phyloP scores from a whole-genome alignment of 2,797 vertebrate genomes.

The Sparus aurata region DNA sequence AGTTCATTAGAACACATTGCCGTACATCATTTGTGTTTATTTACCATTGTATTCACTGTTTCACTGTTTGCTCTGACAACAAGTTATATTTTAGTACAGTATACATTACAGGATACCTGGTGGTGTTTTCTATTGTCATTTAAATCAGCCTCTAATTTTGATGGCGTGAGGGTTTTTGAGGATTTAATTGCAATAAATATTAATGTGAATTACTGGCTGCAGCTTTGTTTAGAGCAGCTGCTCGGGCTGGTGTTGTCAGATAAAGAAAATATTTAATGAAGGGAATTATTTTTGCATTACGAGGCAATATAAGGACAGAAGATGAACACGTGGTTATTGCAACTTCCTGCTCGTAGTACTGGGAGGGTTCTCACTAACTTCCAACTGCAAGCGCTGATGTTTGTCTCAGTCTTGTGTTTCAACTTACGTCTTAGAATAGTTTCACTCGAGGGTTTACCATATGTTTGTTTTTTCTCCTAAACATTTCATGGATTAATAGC shows the following conservation, averaged over 20 bases:
- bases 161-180: slow-evolving; percentile 47
- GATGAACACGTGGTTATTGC: slow-evolving; percentile 31
- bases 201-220: slow-evolving; percentile 58
- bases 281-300: slow-evolving; percentile 54
- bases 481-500: neutral
- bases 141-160: slow-evolving; percentile 50
- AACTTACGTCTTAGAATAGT: neutral
- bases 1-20: neutral
- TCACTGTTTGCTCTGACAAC: neutral
- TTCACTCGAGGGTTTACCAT: neutral
- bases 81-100: neutral
- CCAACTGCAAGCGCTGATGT: slow-evolving; percentile 6
- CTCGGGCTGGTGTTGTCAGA: slow-evolving; percentile 59
- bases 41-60: slow-evolving; percentile 17
- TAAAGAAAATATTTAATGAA: slow-evolving; percentile 69
- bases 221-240: slow-evolving; percentile 61
- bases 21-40: neutral
- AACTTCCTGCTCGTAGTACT: slow-evolving; percentile 15
- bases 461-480: neutral
- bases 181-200: slow-evolving; percentile 70
- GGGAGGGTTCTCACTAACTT: neutral
- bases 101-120: neutral
- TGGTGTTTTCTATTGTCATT: slow-evolving; percentile 43
- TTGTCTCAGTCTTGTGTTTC: slow-evolving; percentile 4
- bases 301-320: slow-evolving; percentile 39